Base-by-base conservation (phyloP, 2,797 vertebrate species). In the Rhyacichthys aspro region DNA sequence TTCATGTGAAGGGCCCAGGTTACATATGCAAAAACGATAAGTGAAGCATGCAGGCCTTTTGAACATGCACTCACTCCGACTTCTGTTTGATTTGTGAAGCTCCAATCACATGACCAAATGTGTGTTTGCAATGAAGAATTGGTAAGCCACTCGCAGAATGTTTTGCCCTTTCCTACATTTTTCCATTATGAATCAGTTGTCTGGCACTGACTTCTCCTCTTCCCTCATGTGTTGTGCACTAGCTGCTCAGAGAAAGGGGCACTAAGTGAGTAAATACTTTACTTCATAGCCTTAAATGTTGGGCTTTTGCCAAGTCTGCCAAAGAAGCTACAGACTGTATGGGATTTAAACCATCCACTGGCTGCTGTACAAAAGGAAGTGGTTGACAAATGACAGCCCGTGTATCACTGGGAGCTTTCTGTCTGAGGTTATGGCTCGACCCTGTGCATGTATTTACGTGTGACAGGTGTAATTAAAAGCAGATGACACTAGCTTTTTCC, bases 181-280 rank as follows among this genome's bases (percentile, higher is more conserved):
- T 86, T 79, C 72, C 56, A 54, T 15, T 10, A 32, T 76, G 70
- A 82, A 74, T 78, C 63, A 72, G 15, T 46, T 42, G 42, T 72
- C 73, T 82, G 77, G 74, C 39, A n/a, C 54, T 0, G 9, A 41
- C 28, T 47, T 32, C 52, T 32, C 7, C 37, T 47, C 48, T 39
- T 28, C 15, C 11, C 44, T 77, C 53, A 17, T 72, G 45, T 59
- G 52, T 37, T 66, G 52, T 58, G 43, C 49, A 43, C 45, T 32
- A 14, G 11, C 59, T 42, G 59, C 36, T 34, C 41, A 43, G 61
- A 48, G 63, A 14, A 52, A 3, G 45, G 11, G 43, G 12, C 59
- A 67, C 11, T n/a, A 66, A 45, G 46, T 38, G 17, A 47, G 64
- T 19, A 47, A 66, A 48, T 16, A 42, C 42, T 41, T 5, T 9